phyloP scores from a whole-genome alignment of 2,113 vertebrate genomes.

The Sapayoa aenigma region DNA sequence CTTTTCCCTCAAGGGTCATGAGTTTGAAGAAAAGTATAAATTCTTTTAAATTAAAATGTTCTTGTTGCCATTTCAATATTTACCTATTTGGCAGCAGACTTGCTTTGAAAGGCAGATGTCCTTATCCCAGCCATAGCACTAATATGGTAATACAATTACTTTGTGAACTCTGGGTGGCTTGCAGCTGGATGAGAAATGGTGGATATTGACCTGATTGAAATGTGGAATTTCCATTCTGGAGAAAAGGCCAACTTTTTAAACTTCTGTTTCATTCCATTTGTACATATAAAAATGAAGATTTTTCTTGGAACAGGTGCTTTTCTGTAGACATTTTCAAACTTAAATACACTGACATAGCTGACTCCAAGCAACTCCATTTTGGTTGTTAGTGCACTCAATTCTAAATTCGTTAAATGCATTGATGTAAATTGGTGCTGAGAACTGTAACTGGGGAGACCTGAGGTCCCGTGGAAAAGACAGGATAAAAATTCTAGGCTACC shows the following conservation, averaged over 20 bases:
- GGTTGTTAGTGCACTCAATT: not conserved
- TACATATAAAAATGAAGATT: not conserved
- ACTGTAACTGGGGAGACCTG: not conserved
- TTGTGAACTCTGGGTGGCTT: not conserved
- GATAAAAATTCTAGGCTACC: conserved; percentile 14
- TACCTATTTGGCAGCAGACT: not conserved
- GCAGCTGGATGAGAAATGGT: not conserved
- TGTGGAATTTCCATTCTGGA: not conserved
- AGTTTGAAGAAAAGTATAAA: not conserved
- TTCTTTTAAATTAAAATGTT: not conserved
- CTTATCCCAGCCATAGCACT: not conserved
- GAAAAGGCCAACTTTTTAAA: not conserved
- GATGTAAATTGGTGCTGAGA: not conserved
- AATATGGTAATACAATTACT: not conserved
- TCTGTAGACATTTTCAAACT: not conserved
- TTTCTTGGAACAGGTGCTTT: not conserved
- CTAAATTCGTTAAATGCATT: not conserved
- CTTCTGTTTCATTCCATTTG: not conserved
- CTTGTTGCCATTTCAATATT: not conserved
- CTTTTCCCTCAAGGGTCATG: not conserved
- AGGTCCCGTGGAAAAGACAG: not conserved
- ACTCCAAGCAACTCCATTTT: not conserved
- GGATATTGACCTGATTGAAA: not conserved
- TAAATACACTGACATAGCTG: not conserved
- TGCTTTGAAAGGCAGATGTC: not conserved